phyloP scores from a whole-genome alignment of 2,797 vertebrate genomes.

The Xenentodon cancila region DNA sequence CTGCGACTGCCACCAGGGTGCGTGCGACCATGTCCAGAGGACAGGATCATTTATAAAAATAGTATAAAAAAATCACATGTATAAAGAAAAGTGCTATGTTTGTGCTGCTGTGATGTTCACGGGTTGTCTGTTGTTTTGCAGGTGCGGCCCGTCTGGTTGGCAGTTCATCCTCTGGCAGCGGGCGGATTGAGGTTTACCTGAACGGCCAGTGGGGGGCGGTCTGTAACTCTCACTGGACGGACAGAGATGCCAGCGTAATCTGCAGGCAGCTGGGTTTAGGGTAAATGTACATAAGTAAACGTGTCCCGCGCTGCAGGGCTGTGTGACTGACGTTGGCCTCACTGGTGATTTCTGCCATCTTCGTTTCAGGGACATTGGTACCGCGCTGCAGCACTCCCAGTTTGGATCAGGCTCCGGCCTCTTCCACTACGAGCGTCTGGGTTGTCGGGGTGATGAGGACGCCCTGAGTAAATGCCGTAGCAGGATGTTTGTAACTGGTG shows the following conservation, averaged over 20 bases:
- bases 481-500: conserved; percentile 82
- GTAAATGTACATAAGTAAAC: conserved; percentile 62
- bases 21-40: rapidly evolving
- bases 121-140: conserved; percentile 39
- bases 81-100: no score
- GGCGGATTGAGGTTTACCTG: conserved; percentile 88
- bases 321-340: neutral
- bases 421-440: conserved; percentile 87
- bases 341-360: neutral
- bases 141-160: conserved; percentile 86
- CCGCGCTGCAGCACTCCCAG: conserved; percentile 79
- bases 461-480: conserved; percentile 85
- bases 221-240: conserved; percentile 89
- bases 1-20: conserved; percentile 93
- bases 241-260: conserved; percentile 90
- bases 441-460: conserved; percentile 89
- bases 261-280: conserved; percentile 90
- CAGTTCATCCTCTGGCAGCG: conserved; percentile 71
- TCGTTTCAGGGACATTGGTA: conserved; percentile 85
- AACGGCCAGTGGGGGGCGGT: conserved; percentile 90
- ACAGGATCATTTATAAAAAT: neutral
- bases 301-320: neutral
- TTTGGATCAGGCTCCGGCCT: conserved; percentile 82
- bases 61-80: neutral
- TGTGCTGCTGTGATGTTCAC: no score